Conservation (phyloP, 2,797 vertebrate genomes). For the Leptoclinus maculatus region DNA sequence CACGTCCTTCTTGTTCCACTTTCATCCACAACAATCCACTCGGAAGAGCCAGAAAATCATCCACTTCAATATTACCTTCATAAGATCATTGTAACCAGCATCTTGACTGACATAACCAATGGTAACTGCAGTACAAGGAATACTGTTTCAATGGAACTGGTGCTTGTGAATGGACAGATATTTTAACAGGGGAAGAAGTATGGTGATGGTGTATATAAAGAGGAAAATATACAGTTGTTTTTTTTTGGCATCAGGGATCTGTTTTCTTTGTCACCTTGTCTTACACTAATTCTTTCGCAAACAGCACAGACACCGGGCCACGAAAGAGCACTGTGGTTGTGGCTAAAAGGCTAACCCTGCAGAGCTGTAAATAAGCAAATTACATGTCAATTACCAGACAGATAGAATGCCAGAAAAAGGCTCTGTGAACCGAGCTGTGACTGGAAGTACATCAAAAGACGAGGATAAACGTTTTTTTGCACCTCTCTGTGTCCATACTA, state of each 20-base stretch:
- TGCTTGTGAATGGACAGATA: slow-evolving; percentile 18
- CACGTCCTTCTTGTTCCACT: slow-evolving; percentile 10
- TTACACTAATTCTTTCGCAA: slow-evolving; percentile 17
- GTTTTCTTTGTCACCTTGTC: slow-evolving; percentile 51
- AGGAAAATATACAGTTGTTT: background rate
- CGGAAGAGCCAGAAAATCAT: slow-evolving; percentile 20
- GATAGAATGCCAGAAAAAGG: slow-evolving; percentile 33
- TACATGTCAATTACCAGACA: slow-evolving; percentile 56
- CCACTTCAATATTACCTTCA: slow-evolving; percentile 19
- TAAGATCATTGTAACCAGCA: slow-evolving; percentile 24
- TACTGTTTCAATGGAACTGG: slow-evolving; percentile 11
- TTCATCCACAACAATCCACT: slow-evolving; percentile 22
- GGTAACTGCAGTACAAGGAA: slow-evolving; percentile 11
- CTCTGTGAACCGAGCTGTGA: slow-evolving; percentile 35
- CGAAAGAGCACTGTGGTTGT: slow-evolving; percentile 33
- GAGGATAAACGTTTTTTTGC: slow-evolving; percentile 21
- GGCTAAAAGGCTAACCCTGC: slow-evolving; percentile 36
- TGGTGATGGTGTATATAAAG: slow-evolving; percentile 8
- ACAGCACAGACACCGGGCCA: slow-evolving; percentile 47
- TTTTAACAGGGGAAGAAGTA: slow-evolving; percentile 9
- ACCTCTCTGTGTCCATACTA: slow-evolving; percentile 24
- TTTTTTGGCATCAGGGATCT: slow-evolving; percentile 54
- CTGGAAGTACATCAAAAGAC: slow-evolving; percentile 28
- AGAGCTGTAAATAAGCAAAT: slow-evolving; percentile 65
- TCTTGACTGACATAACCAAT: slow-evolving; percentile 24